Base-by-base conservation (phyloP, 2,888 invertebrate genomes). In the Nebria salina region DNA sequence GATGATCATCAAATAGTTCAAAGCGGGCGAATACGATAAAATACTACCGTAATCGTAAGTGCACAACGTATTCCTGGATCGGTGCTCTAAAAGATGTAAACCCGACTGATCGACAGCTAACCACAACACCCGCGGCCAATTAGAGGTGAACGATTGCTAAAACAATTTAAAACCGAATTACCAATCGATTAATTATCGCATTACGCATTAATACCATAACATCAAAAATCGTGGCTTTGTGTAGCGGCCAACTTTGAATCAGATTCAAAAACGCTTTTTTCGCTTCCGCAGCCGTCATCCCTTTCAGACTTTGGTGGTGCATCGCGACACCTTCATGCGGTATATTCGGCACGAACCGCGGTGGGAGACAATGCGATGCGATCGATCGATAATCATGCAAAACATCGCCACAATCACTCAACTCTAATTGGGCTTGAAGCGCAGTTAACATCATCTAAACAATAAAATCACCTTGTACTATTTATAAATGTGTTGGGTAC, bases 101-200 rank as follows among this genome's bases (percentile, higher is more conserved):
- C 98, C 98, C 85, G 93, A 93, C 88, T 97, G 97, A 89, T 98
- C 97, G 76, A 98, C 96, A 34, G 97, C 97, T 84, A 98, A 90
- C 97, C 98, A 97, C 72, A 98, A 90, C 70, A 95, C 93, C 86
- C 97, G 93, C 42, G 98, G 98, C 96, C 98, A 97, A 89, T 97
- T 97, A 41, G 97, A 97, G 13, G 98, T 97, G 88, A 97, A 98
- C 11, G 97, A 96, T 94, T 98, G 98, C 96, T 96, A 88, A 65
- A 54, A 54, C 54, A 54, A 11, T 6, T 54, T 54, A 6, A 8
- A 13, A 89, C 84, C 75, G 77, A 75, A 5, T 34, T 34, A 4
- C 34, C 34, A 34, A 34, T 34, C 20, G 20, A 20, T 20, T 20
- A 20, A 20, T 34, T 5, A 34, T 34, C 2, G 34, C 2, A 34